Base-by-base conservation (phyloP, 2,888 invertebrate genomes). In the Tortricodes alternella region DNA sequence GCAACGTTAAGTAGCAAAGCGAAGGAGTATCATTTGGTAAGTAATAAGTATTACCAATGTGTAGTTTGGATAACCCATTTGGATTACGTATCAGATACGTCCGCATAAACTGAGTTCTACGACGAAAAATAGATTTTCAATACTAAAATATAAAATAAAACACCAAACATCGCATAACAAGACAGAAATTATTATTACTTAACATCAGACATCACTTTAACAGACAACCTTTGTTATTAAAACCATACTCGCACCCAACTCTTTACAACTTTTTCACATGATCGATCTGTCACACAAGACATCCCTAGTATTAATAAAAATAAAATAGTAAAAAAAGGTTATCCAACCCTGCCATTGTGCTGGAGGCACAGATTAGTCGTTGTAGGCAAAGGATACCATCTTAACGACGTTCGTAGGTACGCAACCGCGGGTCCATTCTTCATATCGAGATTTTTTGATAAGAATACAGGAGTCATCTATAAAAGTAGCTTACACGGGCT, bases 381-480 rank as follows among this genome's bases (percentile, higher is more conserved):
- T 74, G 78, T 80, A 78, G 73, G 63, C 53, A 70, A 62, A 76
- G 89, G 88, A 89, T 89, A 89, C 82, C 82, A 90, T 89, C 89
- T 89, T 84, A 89, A 89, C 82, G 88, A 85, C 76, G 83, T 80
- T 50, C 56, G 23, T 43, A 50, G 77, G 74, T 80, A 74, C 75
- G 72, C 66, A 70, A 76, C 76, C 70, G 78, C 79, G 76, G 77
- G 79, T 74, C 74, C 74, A 82, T 87, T 83, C 85, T 82, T 81
- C 80, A 86, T 81, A 76, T 68, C 66, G 71, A 86, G 85, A 88
- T 89, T 82, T 81, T 80, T 80, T 77, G 89, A 89, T 89, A 89
- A 87, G 75, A 71, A 74, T 75, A 78, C 71, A 71, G 66, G 63
- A 74, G 78, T 78, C 83, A 83, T 85, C 78, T 80, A 77, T 83